These are phyloP conservation scores for Oreochromis grahami DNA, from an alignment of 2,797 vertebrate genomes.

Conservation along the genomic window DNA sequence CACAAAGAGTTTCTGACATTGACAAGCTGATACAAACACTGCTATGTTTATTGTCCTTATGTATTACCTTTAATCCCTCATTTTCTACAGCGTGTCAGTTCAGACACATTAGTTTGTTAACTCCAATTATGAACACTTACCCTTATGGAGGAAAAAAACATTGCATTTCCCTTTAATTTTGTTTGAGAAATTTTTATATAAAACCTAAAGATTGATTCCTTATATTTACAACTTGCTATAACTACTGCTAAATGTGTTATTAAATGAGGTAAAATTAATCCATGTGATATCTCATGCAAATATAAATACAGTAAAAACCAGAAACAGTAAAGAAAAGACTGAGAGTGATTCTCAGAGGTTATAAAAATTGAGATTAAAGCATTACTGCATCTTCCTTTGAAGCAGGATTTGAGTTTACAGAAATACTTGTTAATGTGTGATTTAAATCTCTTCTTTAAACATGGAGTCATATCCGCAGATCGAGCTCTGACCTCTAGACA, in stretches of 20 bases:
- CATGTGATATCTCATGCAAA: conserved; percentile 48
- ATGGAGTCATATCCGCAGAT: not conserved
- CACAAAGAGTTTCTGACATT: not conserved
- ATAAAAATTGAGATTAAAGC: not conserved
- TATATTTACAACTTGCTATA: not conserved
- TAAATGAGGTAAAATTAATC: conserved; percentile 56
- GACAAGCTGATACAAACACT: not conserved
- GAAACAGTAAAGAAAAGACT: not conserved
- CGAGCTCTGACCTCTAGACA: not conserved
- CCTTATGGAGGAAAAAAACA: not conserved
- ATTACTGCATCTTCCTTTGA: conserved; percentile 16
- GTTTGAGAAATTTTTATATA: not conserved
- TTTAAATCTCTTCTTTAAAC: conserved; percentile 7
- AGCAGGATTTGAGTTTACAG: not conserved
- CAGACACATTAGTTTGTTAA: not conserved
- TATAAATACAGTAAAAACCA: conserved; percentile 52
- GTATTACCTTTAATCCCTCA: not conserved
- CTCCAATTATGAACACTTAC: conserved; percentile 20
- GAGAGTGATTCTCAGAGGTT: not conserved
- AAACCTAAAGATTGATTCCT: not conserved
- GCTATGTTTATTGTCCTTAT: not conserved
- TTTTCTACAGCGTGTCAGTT: not conserved
- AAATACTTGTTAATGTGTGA: not conserved
- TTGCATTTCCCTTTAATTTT: conserved; percentile 42
- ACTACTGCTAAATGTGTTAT: conserved; percentile 31